Evolutionary conservation across 2,797 vertebrate species (phyloP).

Genomic region (Enteromius radiatus): DNA sequence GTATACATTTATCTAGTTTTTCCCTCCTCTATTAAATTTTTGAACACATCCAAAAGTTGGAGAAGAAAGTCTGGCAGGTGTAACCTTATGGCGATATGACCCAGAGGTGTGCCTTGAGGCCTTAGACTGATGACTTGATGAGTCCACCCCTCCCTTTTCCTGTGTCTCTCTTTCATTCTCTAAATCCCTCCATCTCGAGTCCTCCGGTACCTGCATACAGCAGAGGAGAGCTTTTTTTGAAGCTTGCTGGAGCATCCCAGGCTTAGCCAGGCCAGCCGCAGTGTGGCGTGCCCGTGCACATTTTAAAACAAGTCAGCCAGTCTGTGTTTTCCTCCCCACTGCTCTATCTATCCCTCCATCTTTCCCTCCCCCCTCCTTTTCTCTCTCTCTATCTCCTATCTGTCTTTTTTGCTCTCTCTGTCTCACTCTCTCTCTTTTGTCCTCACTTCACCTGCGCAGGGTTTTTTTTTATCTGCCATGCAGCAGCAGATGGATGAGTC

Average conservation of each 20-base stretch:
- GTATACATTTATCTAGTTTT: background rate
- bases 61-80: background rate
- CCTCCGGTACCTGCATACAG: slow-evolving; percentile 40
- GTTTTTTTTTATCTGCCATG: slow-evolving; percentile 73
- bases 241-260: slow-evolving; percentile 69
- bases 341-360: slow-evolving; percentile 62
- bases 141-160: background rate
- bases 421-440: slow-evolving; percentile 55
- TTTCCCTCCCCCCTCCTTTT: slow-evolving; percentile 32
- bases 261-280: slow-evolving; percentile 76
- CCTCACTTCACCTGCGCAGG: slow-evolving; percentile 78
- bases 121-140: slow-evolving; percentile 21
- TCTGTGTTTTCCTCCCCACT: slow-evolving; percentile 61
- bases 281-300: slow-evolving; percentile 83
- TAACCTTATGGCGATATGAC: slow-evolving; percentile 13
- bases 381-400: slow-evolving; percentile 51
- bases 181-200: slow-evolving; percentile 14
- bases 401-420: slow-evolving; percentile 48
- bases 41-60: slow-evolving; percentile 25
- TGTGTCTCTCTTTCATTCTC: background rate
- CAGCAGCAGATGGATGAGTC: slow-evolving; percentile 79
- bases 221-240: slow-evolving; percentile 55
- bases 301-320: slow-evolving; percentile 72
- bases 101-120: slow-evolving; percentile 25
- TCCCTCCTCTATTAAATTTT: background rate